Evolutionary conservation across 2,797 vertebrate species (phyloP), one percentile per base, ranked within the genome.

Genomic region (Phataginus tricuspis): DNA sequence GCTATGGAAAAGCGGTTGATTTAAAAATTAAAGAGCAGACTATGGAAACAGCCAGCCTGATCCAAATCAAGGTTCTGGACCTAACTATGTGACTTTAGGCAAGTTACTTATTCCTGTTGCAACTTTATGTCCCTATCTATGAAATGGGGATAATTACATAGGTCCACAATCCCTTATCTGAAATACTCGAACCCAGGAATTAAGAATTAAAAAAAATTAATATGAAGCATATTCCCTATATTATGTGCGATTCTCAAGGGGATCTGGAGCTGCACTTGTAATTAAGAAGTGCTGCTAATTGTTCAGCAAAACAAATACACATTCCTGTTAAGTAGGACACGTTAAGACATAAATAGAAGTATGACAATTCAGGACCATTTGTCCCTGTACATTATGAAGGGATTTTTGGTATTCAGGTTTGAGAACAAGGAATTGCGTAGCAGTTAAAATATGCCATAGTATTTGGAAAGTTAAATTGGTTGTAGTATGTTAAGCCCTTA

Each of bases 201-300:
- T 59, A 21, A 88, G 34, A 85, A 64, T 39, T 37, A 49, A n/a
- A 31, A 64, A 45, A 25, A 21, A 72, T 42, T 7, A 53, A 57
- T 10, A 18, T 34, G 27, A 0, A 15, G 2, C 34, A 31, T 51
- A 34, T 34, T 34, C 0, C 0, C 2, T n/a, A 25, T 57, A 55
- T 63, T 16, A 11, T 34, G 3, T 0, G n/a, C 31, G 29, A 42
- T 18, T 80, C 5, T 66, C 25, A 45, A 11, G 37, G 19, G 16
- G 0, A 19, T n/a, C 29, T 79, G 7, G 45, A 42, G 8, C 4
- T n/a, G 1, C 0, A 31, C 14, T n/a, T 66, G 37, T 63, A 80
- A n/a, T 25, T 4, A 49, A 94, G 86, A 91, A 66, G 31, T 1
- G 61, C 49, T 86, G 72, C 15, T 63, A 63, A 64, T 77, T 71